These are phyloP conservation scores for Lagria hirta DNA, from an alignment of 2,888 invertebrate species.

Conservation along the genomic window DNA sequence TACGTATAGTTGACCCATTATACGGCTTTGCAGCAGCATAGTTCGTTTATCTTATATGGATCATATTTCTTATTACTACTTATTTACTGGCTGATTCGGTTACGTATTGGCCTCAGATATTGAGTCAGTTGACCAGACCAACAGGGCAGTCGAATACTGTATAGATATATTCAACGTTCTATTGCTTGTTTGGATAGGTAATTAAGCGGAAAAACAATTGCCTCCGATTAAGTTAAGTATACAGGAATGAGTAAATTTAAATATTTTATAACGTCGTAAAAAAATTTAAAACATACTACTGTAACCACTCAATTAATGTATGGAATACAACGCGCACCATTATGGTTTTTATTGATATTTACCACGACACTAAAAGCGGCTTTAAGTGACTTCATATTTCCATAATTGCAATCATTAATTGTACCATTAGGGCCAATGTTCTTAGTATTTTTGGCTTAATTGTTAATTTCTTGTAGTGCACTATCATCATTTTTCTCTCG, in stretches of 20 bases:
- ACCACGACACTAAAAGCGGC: slow-evolving; percentile 17
- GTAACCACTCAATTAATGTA: too few relatives aligned
- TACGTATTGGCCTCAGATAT: too few relatives aligned
- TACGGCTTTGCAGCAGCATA: too few relatives aligned
- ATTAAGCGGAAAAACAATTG: too few relatives aligned
- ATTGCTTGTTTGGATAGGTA: too few relatives aligned
- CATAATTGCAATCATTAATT: slow-evolving; percentile 2
- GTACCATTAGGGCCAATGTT: slow-evolving; percentile 19
- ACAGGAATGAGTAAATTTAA: background rate
- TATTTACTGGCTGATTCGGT: too few relatives aligned
- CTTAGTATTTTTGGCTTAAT: slow-evolving; percentile 22
- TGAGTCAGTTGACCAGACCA: too few relatives aligned
- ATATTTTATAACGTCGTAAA: background rate
- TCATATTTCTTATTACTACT: too few relatives aligned
- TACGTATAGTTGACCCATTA: too few relatives aligned
- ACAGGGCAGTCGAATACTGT: too few relatives aligned
- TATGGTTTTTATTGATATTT: slow-evolving; percentile 3
- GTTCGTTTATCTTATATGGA: too few relatives aligned
- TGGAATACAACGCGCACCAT: slow-evolving; percentile 5
- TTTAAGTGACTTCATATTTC: slow-evolving; percentile 24
- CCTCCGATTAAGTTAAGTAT: background rate
- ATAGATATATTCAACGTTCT: too few relatives aligned
- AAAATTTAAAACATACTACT: background rate
- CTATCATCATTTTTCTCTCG: slow-evolving; percentile 20
- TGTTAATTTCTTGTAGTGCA: slow-evolving; percentile 23